Percentiles rank a stretch among this genome's conserved stretches.
phyloP scores from a whole-genome alignment of 2,797 vertebrate species.

The Antennarius maculatus region DNA sequence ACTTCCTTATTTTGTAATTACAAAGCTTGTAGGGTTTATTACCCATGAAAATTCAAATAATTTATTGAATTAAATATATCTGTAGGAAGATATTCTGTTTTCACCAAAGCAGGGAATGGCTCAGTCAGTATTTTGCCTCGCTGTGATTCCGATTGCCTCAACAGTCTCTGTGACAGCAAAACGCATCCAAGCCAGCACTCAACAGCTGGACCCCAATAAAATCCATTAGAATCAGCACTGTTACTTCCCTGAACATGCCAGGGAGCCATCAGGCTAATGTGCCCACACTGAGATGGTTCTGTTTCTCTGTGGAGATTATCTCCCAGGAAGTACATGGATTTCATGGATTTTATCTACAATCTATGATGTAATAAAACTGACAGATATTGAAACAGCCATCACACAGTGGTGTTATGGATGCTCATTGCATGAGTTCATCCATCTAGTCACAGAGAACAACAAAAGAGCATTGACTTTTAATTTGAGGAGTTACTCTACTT shows the following conservation, averaged over 20 bases:
- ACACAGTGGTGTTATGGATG: background rate
- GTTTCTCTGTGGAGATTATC: constrained; percentile 35
- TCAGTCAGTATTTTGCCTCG: background rate
- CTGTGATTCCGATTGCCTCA: background rate
- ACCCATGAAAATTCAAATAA: background rate
- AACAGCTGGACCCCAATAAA: constrained; percentile 19
- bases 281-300: constrained; percentile 2
- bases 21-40: background rate
- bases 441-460: background rate
- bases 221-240: constrained; percentile 27
- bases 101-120: background rate
- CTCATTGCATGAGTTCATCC: background rate
- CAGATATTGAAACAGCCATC: background rate
- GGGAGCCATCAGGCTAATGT: constrained; percentile 22
- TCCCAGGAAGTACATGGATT: constrained; percentile 27
- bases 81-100: background rate
- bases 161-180: constrained; percentile 7
- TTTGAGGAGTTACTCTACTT: constrained; percentile 4
- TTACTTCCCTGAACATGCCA: constrained; percentile 28
- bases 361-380: constrained; percentile 9
- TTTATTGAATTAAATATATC: too few relatives aligned
- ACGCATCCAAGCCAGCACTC: background rate
- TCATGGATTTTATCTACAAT: constrained; percentile 24
- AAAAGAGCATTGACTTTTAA: background rate
- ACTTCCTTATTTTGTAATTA: background rate